phyloP scores from a whole-genome alignment of 1,140 invertebrate species.

The Oncopeltus fasciatus region DNA sequence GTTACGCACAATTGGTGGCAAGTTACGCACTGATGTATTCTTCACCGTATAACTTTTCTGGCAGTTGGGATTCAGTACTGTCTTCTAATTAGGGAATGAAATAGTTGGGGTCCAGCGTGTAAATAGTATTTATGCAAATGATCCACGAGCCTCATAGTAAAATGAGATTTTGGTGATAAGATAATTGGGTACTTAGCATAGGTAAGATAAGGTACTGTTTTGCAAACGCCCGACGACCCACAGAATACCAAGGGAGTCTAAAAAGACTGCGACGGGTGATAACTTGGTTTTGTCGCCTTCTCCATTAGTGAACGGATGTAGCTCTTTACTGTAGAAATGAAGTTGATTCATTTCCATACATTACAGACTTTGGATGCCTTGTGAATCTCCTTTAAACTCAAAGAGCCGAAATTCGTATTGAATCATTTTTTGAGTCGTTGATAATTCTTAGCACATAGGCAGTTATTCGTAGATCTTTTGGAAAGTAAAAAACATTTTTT shows the following conservation, averaged over 20 bases:
- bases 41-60: constrained; percentile 18
- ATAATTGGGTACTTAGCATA: no score
- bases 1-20: constrained; percentile 18
- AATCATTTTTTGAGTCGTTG: neutral
- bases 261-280: no score
- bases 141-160: constrained; percentile 20
- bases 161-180: constrained; percentile 15
- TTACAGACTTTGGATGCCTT: neutral
- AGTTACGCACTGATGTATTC: constrained; percentile 24
- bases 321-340: no score
- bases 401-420: no score
- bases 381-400: neutral
- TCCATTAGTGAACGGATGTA: no score
- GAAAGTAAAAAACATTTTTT: no score
- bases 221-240: constrained; percentile 7
- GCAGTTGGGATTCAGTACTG: constrained; percentile 27
- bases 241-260: no score
- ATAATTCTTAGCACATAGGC: neutral
- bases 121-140: constrained; percentile 25
- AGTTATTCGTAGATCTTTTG: neutral
- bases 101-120: constrained; percentile 27
- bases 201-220: no score
- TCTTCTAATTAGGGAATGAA: constrained; percentile 23
- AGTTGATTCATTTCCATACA: neutral
- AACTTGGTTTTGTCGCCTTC: no score